Base-by-base conservation (phyloP, 2,113 vertebrate species). In the Ammodytes dubius region DNA sequence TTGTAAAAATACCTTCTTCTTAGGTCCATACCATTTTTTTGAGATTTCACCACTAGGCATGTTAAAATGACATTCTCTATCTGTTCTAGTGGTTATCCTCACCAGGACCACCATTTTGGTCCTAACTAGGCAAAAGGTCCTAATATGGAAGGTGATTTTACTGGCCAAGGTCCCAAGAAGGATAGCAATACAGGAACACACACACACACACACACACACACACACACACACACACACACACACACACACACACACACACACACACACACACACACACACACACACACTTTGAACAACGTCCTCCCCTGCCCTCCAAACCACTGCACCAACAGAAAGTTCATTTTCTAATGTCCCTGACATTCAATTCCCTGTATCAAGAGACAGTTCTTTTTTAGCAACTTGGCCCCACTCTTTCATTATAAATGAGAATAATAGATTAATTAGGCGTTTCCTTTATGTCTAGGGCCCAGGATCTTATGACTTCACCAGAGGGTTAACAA, bases 381-480 rank as follows among this genome's bases (percentile, higher is more conserved):
- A 7, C 3, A 6, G 74, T 35, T 49, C 70, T 82, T 84, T 88
- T 83, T 76, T 56, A 69, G 68, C 17, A 43, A 79, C 57, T 87
- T 81, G 66, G 54, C 70, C 56, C 65, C 77, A 74, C 65, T 79
- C 54, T 86, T 86, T 85, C 53, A 80, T 90, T 83, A 88, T 73
- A 70, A 81, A 65, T 12, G 70, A 86, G 87, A 90, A 93, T 83
- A 91, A 90, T 87, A 88, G 86, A 93, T 92, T 93, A 90, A 95
- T 95, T 91, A 90, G 78, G 49, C 61, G 11, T 83, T 89, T 90
- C 54, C 76, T 86, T 92, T 89, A 61, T 89, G 73, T 88, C 82
- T 57, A 52, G 72, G 66, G 82, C 77, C 47, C 67, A 61, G 70
- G 77, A 88, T 90, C 67, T 70, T 77, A 77, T 59, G 60, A 90